Evolutionary conservation across 1,140 invertebrate species (phyloP).

Genomic region (Whitmania pigra): DNA sequence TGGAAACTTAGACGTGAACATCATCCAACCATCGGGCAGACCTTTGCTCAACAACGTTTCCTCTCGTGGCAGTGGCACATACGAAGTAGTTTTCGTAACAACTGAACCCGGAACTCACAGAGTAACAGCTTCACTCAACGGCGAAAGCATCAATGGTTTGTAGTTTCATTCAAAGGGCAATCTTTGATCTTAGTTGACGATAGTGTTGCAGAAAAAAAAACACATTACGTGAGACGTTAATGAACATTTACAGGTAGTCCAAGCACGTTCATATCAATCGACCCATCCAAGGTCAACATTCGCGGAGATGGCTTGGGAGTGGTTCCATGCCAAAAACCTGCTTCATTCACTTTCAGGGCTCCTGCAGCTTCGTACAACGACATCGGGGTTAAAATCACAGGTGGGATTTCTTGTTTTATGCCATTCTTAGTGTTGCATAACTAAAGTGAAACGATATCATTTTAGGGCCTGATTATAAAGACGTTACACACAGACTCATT

Average conservation of each 20-base stretch:
- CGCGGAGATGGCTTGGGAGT: conserved; percentile 29
- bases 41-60: too few relatives aligned
- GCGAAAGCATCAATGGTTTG: too few relatives aligned
- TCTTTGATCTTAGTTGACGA: too few relatives aligned
- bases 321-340: conserved; percentile 68
- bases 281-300: conserved; percentile 32
- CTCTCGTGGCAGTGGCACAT: too few relatives aligned
- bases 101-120: too few relatives aligned
- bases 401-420: conserved; percentile 28
- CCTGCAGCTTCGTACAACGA: conserved; percentile 52
- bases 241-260: conserved; percentile 34
- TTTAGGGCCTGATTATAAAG: conserved; percentile 30
- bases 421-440: not conserved
- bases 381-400: conserved; percentile 56
- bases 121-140: too few relatives aligned
- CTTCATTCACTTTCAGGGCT: conserved; percentile 69
- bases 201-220: too few relatives aligned
- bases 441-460: not conserved
- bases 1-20: too few relatives aligned
- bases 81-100: too few relatives aligned
- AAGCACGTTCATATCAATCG: conserved; percentile 31
- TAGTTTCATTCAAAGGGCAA: too few relatives aligned
- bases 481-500: conserved; percentile 25
- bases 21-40: too few relatives aligned
- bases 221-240: too few relatives aligned